phyloP scores from a whole-genome alignment of 53 echinoderm and acorn worm genomes.

The Holothuria leucospilota region DNA sequence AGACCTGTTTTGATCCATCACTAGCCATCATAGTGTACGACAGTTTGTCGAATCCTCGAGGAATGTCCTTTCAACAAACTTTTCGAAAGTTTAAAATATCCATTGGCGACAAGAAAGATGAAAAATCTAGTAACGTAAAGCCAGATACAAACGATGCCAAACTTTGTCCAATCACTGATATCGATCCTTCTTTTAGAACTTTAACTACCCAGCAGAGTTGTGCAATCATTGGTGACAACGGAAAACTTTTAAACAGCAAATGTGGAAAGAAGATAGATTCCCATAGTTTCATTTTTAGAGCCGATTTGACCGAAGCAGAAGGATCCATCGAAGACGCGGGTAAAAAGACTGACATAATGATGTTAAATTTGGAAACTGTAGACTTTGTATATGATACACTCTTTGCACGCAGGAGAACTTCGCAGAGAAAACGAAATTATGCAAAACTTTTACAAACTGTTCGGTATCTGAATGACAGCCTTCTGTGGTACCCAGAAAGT shows the following conservation, averaged over 20 bases:
- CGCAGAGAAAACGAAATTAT: too few species aligned
- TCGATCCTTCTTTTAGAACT: neutral
- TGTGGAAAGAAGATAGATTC: conserved; percentile 22
- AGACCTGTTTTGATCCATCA: too few species aligned
- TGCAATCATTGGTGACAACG: neutral
- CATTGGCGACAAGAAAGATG: neutral
- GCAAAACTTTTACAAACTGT: neutral
- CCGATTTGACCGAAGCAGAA: neutral
- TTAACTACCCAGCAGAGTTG: neutral
- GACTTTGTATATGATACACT: neutral
- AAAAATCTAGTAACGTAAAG: neutral
- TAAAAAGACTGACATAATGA: neutral
- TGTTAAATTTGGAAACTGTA: neutral
- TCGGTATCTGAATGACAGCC: neutral
- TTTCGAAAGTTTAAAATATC: neutral
- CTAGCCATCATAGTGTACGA: too few species aligned
- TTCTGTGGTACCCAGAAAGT: neutral
- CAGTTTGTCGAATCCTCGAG: too few species aligned
- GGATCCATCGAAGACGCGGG: neutral
- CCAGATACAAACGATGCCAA: neutral
- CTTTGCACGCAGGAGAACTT: neutral
- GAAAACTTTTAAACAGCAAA: neutral
- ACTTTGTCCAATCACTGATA: neutral
- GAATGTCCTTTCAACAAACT: neutral
- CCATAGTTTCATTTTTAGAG: neutral